Evolutionary conservation across 2,113 vertebrate genomes (phyloP), one percentile per base, ranked within the genome.

Genomic region (Urocitellus parryii): DNA sequence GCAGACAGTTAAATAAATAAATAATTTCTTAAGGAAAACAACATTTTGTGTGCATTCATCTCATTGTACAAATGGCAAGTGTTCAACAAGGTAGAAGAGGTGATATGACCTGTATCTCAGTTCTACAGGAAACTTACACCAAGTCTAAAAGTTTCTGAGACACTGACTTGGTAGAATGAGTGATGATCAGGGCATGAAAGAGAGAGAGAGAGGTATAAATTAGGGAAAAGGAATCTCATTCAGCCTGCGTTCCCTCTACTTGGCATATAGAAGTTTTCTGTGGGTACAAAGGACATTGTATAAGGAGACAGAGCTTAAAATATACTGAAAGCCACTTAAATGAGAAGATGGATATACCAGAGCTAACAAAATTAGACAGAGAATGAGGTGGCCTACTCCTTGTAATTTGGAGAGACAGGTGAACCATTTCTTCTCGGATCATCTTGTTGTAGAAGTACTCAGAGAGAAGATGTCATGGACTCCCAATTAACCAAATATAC

Each of bases 1-100:
- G 12, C 34, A 22, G 56, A 88, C 85, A n/a, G 34, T 76, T 22
- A 68, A 87, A 87, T 32, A 76, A 82, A 42, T 7, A 58, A 65
- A 25, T 53, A 77, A 42, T 93, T 80, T 92, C 29, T 58, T 88
- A 82, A n/a, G 67, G 61, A 91, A 88, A 79, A 53, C 16, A 89
- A 68, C 17, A 11, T 7, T 92, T 85, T 86, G 76, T 74, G 51
- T 58, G 16, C 48, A 70, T 16, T 42, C 5, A 25, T 77, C 56
- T 18, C 34, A 86, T 53, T 88, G 8, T 63, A 1, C 16, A 17
- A 17, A 51, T 45, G 32, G 0, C 32, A 73, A 34, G 10, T 32
- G 20, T n/a, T 37, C 11, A 74, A 0, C 27, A 65, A 48, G n/a
- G 25, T 14, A 3, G 27, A 16, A 58, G 25, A 53, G 10, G 14